Percentiles rank a stretch among this genome's conserved stretches.
These are phyloP conservation scores for Cyanoliseus patagonus DNA, from an alignment of 2,113 vertebrate genomes.

Conservation along the genomic window DNA sequence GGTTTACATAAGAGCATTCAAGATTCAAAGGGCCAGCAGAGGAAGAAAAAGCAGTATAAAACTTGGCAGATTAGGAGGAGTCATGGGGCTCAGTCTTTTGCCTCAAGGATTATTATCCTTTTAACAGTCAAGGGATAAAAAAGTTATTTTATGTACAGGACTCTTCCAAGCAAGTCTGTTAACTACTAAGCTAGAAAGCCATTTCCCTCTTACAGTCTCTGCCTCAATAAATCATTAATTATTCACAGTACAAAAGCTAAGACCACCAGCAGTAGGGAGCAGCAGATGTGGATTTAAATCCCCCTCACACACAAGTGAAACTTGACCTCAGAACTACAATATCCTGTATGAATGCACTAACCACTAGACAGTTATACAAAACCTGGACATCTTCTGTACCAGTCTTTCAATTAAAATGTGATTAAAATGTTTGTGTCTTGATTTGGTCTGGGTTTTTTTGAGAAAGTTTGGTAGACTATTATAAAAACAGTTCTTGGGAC, in stretches of 20 bases:
- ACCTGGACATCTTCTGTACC: not conserved
- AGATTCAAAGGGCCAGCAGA: not conserved
- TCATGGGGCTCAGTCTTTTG: slow-evolving; percentile 24
- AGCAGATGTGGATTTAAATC: not conserved
- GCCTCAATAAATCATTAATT: not conserved
- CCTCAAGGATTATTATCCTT: slow-evolving; percentile 21
- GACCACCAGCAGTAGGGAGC: not conserved
- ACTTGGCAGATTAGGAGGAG: slow-evolving; percentile 24
- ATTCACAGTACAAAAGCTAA: not conserved
- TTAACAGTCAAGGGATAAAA: slow-evolving; percentile 23
- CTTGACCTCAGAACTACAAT: not conserved
- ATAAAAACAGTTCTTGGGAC: not conserved
- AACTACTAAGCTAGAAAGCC: not conserved
- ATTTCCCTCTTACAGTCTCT: not conserved
- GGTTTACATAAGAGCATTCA: not conserved
- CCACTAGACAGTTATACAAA: not conserved
- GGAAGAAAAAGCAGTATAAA: not conserved
- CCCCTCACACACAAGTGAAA: not conserved
- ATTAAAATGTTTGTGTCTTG: not conserved
- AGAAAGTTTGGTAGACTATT: not conserved
- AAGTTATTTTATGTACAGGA: not conserved
- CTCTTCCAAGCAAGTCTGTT: not conserved
- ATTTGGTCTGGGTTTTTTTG: not conserved
- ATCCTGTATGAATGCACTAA: not conserved
- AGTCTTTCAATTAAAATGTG: not conserved